Base-by-base conservation (phyloP, 2,888 invertebrate genomes). In the Zaprionus obscuricornis region DNA sequence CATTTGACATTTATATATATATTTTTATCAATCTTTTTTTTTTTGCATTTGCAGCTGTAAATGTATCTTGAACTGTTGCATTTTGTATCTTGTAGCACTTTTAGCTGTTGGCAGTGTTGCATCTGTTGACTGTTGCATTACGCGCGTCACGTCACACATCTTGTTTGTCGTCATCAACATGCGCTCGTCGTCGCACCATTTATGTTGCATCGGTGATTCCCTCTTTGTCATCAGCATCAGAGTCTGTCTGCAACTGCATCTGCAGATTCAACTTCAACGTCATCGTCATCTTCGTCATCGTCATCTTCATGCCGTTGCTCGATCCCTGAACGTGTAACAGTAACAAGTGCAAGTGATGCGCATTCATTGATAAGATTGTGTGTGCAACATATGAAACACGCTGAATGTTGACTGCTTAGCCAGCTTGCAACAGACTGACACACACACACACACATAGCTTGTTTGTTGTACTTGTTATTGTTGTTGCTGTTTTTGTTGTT, bases 261-360 rank as follows among this genome's bases (percentile, higher is more conserved):
- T n/a, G n/a, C n/a, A n/a, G n/a, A n/a, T n/a, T n/a, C n/a, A n/a
- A n/a, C n/a, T n/a, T n/a, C n/a, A n/a, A n/a, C n/a, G n/a, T n/a
- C n/a, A n/a, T n/a, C n/a, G n/a, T 29, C 8, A 18, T 17, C 5
- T 4, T 6, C 29, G 13, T 11, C 27, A 2, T 22, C 43, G 18
- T 20, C 10, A 17, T 29, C 17, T n/a, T 26, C 43, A 18, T 56
- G 18, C 52, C 51, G 50, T 59, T 16, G 36, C n/a, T n/a, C n/a
- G n/a, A n/a, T n/a, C n/a, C n/a, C n/a, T n/a, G n/a, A n/a, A n/a
- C n/a, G n/a, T n/a, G n/a, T n/a, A n/a, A n/a, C n/a, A 63, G 52
- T 56, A 81, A 83, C 84, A 85, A 84, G 84, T 83, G 84, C 86
- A 86, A 86, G 84, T 84, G 83, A 82, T 82, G 77, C 85, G 77